Conservation (phyloP, 2,797 vertebrate species). For the Neostethus bicornis region DNA sequence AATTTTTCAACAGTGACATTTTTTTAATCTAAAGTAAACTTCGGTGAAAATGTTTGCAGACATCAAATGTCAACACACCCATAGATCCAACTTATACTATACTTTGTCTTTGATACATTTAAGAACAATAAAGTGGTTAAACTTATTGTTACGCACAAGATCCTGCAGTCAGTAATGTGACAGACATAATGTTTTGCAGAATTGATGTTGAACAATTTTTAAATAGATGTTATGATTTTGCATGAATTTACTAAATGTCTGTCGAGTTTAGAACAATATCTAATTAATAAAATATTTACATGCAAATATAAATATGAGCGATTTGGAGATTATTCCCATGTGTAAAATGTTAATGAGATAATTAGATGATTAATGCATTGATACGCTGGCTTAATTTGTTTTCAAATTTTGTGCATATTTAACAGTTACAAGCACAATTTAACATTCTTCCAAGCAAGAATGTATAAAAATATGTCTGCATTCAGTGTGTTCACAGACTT, state of each 20-base stretch:
- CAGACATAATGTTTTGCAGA: slow-evolving; percentile 2
- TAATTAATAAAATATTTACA: not conserved
- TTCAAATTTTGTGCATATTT: slow-evolving; percentile 8
- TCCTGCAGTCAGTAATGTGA: slow-evolving; percentile 19
- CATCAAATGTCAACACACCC: no score
- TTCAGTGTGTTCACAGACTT: slow-evolving; percentile 19
- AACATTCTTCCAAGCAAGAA: slow-evolving; percentile 13
- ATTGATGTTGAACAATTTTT: not conserved
- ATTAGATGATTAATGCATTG: slow-evolving; percentile 1
- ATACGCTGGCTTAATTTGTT: not conserved
- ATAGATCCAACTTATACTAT: no score
- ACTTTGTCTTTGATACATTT: no score
- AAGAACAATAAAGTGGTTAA: slow-evolving; percentile 20
- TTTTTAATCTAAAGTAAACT: no score
- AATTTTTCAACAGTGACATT: no score
- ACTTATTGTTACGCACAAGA: slow-evolving; percentile 28
- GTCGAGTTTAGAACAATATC: not conserved
- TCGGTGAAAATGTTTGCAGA: no score
- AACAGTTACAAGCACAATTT: slow-evolving; percentile 4
- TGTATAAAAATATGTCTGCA: slow-evolving; percentile 27
- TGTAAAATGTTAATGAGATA: not conserved
- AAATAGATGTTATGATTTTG: not conserved
- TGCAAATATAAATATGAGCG: not conserved
- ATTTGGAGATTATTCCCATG: not conserved
- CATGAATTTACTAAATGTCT: not conserved